A percentile compares a stretch with the other conserved stretches of the same genome.
Conservation (phyloP, 2,888 invertebrate genomes). For the Brenthis daphne region DNA sequence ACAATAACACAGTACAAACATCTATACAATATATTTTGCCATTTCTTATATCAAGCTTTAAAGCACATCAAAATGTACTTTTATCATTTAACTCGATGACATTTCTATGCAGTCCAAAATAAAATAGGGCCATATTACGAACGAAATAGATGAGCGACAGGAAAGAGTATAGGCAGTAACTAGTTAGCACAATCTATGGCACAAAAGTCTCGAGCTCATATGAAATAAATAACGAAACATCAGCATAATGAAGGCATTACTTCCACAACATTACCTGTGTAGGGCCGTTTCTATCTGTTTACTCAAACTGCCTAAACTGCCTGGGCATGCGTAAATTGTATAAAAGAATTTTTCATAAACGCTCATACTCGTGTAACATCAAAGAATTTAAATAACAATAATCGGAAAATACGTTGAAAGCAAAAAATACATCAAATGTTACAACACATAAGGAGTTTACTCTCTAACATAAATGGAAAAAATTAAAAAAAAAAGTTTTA, state of each 20-base stretch:
- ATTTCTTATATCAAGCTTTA: no score
- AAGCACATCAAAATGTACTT: no score
- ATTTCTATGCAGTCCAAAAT: no score
- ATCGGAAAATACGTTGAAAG: neutral
- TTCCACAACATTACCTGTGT: slow-evolving; percentile 34
- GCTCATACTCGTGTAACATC: neutral
- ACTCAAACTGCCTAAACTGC: slow-evolving; percentile 21
- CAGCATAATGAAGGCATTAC: slow-evolving; percentile 33
- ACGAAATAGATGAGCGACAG: no score
- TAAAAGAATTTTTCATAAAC: slow-evolving; percentile 4
- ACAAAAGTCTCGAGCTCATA: neutral
- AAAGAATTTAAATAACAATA: slow-evolving; percentile 2
- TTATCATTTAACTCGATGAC: no score
- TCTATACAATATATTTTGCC: no score
- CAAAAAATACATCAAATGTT: no score
- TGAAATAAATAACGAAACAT: slow-evolving; percentile 21
- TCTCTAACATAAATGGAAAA: no score
- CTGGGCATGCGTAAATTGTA: slow-evolving; percentile 7
- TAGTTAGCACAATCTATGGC: neutral
- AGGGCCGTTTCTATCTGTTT: slow-evolving; percentile 20
- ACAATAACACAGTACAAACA: no score
- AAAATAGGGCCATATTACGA: no score
- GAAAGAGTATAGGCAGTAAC: neutral
- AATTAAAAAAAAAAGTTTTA: no score
- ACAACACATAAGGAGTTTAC: neutral